Evolutionary conservation across 2,797 vertebrate species (phyloP).

Genomic region (Setipinna tenuifilis): DNA sequence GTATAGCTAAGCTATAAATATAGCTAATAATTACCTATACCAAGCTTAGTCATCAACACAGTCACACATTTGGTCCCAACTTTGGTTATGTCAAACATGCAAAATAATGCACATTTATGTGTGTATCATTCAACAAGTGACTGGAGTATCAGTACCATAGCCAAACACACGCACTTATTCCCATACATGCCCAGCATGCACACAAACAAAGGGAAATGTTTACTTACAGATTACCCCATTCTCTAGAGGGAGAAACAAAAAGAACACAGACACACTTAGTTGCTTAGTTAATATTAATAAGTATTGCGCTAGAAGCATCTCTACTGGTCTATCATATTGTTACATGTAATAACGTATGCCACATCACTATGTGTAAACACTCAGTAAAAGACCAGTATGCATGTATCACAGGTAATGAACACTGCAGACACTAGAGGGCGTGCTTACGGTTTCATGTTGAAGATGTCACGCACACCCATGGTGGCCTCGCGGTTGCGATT

Average conservation of each 20-base stretch:
- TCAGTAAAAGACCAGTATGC: not conserved
- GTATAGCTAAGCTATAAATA: not conserved
- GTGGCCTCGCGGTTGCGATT: slow-evolving; percentile 79
- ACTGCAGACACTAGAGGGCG: not conserved
- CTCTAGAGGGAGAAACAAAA: slow-evolving; percentile 78
- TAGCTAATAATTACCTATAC: not conserved
- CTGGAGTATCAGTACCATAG: not conserved
- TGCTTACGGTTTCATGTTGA: slow-evolving; percentile 96
- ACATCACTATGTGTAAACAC: not conserved
- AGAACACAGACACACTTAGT: slow-evolving; percentile 40
- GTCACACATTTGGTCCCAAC: not conserved
- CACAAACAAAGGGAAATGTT: slow-evolving; percentile 47
- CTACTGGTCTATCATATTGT: not conserved
- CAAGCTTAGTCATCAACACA: not conserved
- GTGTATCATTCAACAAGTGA: not conserved
- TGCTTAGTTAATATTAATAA: not conserved
- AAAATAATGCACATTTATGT: not conserved
- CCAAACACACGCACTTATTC: not conserved
- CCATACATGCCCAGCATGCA: not conserved
- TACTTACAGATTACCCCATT: slow-evolving; percentile 97
- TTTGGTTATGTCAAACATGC: not conserved
- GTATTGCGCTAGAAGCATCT: not conserved
- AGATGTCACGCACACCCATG: slow-evolving; percentile 84
- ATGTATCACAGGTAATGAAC: not conserved
- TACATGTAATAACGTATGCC: not conserved